These are phyloP conservation scores for Leucosticte australis DNA, from an alignment of 2,113 vertebrate genomes.

Conservation along the genomic window DNA sequence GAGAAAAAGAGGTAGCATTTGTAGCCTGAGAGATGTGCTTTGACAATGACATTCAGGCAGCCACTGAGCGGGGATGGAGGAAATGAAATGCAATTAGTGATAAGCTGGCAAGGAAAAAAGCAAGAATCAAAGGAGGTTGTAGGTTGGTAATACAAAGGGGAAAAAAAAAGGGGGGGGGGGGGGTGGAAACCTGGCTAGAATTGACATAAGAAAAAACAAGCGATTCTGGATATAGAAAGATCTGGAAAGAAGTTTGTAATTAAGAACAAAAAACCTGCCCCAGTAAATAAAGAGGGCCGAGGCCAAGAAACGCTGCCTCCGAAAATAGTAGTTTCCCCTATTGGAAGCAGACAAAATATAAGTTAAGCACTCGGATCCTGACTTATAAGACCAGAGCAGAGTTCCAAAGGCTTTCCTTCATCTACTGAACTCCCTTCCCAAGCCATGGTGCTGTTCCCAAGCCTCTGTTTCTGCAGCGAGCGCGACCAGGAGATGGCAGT, in stretches of 20 bases:
- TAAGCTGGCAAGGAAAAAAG: neutral
- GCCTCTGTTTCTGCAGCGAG: neutral
- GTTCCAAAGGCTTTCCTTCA: neutral
- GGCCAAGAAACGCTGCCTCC: neutral
- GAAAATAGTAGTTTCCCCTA: neutral
- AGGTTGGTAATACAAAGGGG: neutral
- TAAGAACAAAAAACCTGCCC: neutral
- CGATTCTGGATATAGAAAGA: neutral
- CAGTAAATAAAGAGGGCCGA: neutral
- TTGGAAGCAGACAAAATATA: neutral
- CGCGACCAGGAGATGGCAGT: slow-evolving; percentile 30
- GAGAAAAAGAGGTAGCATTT: neutral
- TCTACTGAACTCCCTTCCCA: too few species aligned
- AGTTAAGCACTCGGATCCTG: neutral
- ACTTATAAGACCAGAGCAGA: neutral
- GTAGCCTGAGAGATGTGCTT: neutral
- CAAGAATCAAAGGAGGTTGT: neutral
- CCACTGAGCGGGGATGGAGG: neutral
- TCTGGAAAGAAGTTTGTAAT: neutral
- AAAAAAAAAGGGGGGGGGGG: too few species aligned
- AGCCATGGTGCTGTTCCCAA: accelerated
- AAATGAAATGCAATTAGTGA: neutral
- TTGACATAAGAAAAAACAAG: neutral
- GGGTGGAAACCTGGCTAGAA: neutral
- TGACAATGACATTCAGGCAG: neutral